Evolutionary conservation across 2,888 invertebrate genomes (phyloP), one percentile per base, ranked within the genome.

Genomic region (Branchipolynoe longqiensis): DNA sequence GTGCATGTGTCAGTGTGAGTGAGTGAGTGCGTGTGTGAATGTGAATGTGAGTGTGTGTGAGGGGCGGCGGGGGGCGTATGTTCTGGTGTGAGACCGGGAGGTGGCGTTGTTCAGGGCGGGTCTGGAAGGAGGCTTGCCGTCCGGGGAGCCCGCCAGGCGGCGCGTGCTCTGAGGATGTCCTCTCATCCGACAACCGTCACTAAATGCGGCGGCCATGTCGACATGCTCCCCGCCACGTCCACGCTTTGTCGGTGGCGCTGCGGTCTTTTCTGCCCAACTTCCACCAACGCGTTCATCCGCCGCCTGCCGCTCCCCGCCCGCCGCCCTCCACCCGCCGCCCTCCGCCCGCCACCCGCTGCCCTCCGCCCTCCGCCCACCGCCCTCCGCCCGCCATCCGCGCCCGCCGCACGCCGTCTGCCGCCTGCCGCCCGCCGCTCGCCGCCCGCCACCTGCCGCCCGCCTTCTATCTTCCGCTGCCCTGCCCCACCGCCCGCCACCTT

Each of bases 181-280:
- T 38, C 18, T 69, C 69, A 69, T 18, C 14, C 69, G 69, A 69
- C 69, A 69, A 69, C 69, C 69, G 69, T 69, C 69, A 69, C 69
- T 69, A 69, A 69, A 69, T 69, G 69, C 69, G 38, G 36, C 36
- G 38, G 69, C 69, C 69, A 38, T 69, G 69, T 36, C 69, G 69
- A 69, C 69, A 36, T 38, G 69, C 38, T 69, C 36, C 33, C 69
- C 69, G 69, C 8, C 69, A 38, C 69, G 69, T 38, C n/a, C 38
- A 12, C 69, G 33, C 69, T 69, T 69, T 69, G 69, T 69, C n/a
- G n/a, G 14, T 38, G 69, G 38, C 25, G 33, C 38, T 18, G 36
- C 69, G 69, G 38, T 69, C 69, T 14, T 69, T 69, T 69, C 69
- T 38, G 69, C 69, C 69, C 69, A 38, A 33, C 69, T 69, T 69